phyloP scores from a whole-genome alignment of 2,888 invertebrate genomes.

The Volucella zonaria region DNA sequence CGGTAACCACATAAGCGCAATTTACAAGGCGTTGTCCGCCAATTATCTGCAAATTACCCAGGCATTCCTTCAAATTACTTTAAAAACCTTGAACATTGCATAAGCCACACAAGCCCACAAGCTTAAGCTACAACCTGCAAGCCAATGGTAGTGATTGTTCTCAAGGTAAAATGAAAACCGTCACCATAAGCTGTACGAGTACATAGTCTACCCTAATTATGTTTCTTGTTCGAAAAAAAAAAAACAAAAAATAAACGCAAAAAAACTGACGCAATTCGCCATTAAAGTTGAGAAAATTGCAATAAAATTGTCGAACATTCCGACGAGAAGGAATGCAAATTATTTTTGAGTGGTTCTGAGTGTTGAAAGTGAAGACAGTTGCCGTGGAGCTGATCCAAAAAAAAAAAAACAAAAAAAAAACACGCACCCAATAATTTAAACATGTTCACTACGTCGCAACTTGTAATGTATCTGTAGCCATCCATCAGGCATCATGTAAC shows the following conservation, averaged over 20 bases:
- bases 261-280: slow-evolving; percentile 59
- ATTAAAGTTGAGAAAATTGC: slow-evolving; percentile 53
- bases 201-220: slow-evolving; percentile 36
- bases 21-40: neutral
- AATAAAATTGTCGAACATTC: slow-evolving; percentile 21
- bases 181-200: slow-evolving; percentile 1
- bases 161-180: slow-evolving; percentile 43
- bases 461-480: too few species aligned
- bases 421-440: too few species aligned
- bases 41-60: slow-evolving; percentile 31
- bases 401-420: too few species aligned
- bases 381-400: too few species aligned
- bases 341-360: slow-evolving; percentile 1
- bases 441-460: too few species aligned
- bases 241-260: neutral
- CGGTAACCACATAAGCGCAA: neutral
- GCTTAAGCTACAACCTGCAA: neutral
- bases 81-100: slow-evolving; percentile 42
- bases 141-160: slow-evolving; percentile 7
- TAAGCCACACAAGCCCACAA: slow-evolving; percentile 22
- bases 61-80: slow-evolving; percentile 25
- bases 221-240: neutral
- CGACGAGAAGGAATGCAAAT: slow-evolving; percentile 35
- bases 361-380: too few species aligned
- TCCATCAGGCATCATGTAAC: slow-evolving; percentile 6